These are phyloP conservation scores for Calidris pugnax DNA, from an alignment of 2,113 vertebrate genomes.

Conservation along the genomic window DNA sequence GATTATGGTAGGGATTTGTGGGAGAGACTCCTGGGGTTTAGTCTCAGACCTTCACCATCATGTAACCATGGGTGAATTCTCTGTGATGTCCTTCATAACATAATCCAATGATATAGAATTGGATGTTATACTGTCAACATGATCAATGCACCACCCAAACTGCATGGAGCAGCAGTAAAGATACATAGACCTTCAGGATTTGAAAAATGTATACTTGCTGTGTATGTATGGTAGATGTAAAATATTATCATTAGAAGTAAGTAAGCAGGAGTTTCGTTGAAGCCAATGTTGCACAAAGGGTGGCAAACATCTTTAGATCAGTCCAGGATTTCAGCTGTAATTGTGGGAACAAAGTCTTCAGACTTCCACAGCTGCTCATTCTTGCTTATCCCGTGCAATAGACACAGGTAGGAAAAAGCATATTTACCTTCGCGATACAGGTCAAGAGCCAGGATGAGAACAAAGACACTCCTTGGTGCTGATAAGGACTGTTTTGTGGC, in stretches of 20 bases:
- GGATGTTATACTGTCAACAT: no score
- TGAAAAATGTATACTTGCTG: background rate
- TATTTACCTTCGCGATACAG: background rate
- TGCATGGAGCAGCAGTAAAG: background rate
- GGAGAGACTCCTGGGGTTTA: background rate
- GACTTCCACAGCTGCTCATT: background rate
- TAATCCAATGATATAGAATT: background rate
- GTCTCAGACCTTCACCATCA: background rate
- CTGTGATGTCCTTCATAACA: background rate
- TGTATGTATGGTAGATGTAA: background rate
- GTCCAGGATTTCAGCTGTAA: background rate
- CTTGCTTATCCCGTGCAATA: background rate
- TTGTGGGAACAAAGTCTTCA: background rate
- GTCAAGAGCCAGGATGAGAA: slow-evolving; percentile 8
- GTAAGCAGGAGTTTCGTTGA: background rate
- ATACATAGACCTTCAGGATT: background rate
- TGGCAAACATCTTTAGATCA: background rate
- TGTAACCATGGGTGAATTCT: background rate
- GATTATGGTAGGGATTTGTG: background rate
- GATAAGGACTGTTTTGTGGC: slow-evolving; percentile 2
- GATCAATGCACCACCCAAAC: background rate
- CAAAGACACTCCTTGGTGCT: slow-evolving; percentile 10
- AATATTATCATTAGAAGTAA: background rate
- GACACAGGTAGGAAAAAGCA: background rate
- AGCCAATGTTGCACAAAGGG: background rate